A percentile compares a stretch with the other conserved stretches of the same genome.
Conservation (phyloP, 2,113 vertebrate species). For the Hoplias malabaricus region DNA sequence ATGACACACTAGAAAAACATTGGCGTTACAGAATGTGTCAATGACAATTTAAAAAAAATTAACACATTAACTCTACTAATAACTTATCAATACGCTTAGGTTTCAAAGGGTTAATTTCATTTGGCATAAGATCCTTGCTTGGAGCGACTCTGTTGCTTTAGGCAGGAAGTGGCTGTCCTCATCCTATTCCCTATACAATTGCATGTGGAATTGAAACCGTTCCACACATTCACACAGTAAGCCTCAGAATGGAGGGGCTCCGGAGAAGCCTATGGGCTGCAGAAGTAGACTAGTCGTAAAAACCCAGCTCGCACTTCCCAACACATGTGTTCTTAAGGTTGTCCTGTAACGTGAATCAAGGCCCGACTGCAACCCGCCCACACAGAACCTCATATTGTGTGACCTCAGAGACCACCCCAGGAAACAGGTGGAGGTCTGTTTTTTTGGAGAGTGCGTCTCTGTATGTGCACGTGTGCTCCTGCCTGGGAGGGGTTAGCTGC, state of each 20-base stretch:
- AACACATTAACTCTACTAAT: no score
- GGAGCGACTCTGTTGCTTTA: neutral
- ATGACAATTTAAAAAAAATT: no score
- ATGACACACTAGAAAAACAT: no score
- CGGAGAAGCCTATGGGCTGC: neutral
- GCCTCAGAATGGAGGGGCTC: neutral
- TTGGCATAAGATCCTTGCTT: neutral
- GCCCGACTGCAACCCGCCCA: conserved; percentile 8
- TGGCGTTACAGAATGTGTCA: no score
- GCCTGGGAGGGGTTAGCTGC: conserved; percentile 17
- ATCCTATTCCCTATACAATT: conserved; percentile 28
- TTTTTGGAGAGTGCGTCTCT: conserved; percentile 4
- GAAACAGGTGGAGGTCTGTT: conserved; percentile 48
- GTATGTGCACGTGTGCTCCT: neutral
- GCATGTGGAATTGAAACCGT: conserved; percentile 14
- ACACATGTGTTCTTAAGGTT: conserved; percentile 30
- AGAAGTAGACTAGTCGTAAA: neutral
- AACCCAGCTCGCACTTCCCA: neutral
- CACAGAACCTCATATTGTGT: conserved; percentile 28
- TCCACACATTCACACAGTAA: conserved; percentile 1
- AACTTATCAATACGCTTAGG: neutral
- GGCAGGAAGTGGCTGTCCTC: conserved; percentile 25
- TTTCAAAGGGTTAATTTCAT: neutral
- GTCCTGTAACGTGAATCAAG: conserved; percentile 37
- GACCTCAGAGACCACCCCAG: conserved; percentile 44